Base-by-base conservation (phyloP, 2,113 vertebrate genomes). In the Gallinago paraguaiae region DNA sequence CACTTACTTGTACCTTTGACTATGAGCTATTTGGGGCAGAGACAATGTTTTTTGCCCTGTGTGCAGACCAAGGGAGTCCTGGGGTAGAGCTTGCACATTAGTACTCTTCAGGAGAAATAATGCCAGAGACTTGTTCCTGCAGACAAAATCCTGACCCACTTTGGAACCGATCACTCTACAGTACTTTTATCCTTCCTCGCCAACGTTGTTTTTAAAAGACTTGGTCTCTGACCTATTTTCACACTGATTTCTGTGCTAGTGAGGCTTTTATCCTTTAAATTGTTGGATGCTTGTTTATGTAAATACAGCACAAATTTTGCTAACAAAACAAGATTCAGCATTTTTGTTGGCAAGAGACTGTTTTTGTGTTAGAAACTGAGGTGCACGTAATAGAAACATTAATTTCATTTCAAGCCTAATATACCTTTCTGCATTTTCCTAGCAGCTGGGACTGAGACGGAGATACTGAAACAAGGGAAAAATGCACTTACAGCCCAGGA, bases 171-270 rank as follows among this genome's bases (percentile, higher is more conserved):
- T 95, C 83, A 70, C 57, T 91, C 83, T 57, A 54, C 60, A 30
- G 70, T 18, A 84, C 81, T 95, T 95, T 89, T 41, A 86, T 90
- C 92, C 77, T 88, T 64, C 57, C 76, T 56, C 0, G 4, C 54
- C 72, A 82, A 23, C 1, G 70, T 88, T 78, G 91, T 94, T 96
- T 94, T 91, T 87, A 57, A 89, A 82, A 89, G 77, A 46, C 53
- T 75, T 82, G 88, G 74, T 94, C 80, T 89, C 91, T 95, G 91
- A 94, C 92, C 82, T 95, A 93, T 94, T 96, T 96, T 92, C 93
- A 76, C 80, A 82, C 77, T 76, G 88, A 96, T 92, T 92, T 96
- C 95, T 92, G 77, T 72, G 83, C 77, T 88, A 91, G 80, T 67
- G 91, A 96, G 65, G 77, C 33, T 96, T 95, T 96, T 94, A 82